A percentile compares a stretch with the other conserved stretches of the same genome.
These are phyloP conservation scores for Dysmachus trigonus DNA, from an alignment of 2,888 invertebrate genomes.

Conservation along the genomic window DNA sequence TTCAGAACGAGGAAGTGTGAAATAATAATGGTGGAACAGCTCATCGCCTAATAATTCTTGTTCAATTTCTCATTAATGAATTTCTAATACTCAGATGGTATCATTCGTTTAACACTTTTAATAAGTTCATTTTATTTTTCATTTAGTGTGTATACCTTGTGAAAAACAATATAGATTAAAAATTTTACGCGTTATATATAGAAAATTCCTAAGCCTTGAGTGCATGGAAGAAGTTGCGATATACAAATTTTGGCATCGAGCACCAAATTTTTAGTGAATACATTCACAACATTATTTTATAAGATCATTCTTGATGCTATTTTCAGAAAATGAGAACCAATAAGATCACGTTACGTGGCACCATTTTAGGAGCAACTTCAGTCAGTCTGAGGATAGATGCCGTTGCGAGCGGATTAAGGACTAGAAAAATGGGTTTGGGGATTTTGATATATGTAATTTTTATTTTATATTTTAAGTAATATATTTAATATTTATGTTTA, in stretches of 20 bases:
- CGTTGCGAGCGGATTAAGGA: slow-evolving; percentile 55
- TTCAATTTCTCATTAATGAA: not conserved
- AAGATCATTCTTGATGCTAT: slow-evolving; percentile 48
- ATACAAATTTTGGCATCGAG: slow-evolving; percentile 47
- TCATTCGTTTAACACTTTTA: not conserved
- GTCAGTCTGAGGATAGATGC: slow-evolving; percentile 54
- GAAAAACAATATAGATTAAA: slow-evolving; percentile 13
- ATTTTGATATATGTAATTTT: not conserved
- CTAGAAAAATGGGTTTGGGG: not conserved
- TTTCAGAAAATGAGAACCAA: slow-evolving; percentile 49
- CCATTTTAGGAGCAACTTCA: slow-evolving; percentile 72
- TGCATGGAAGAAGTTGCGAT: slow-evolving; percentile 48
- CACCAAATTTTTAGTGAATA: slow-evolving; percentile 36
- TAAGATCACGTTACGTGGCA: slow-evolving; percentile 71
- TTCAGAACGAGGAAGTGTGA: not conserved
- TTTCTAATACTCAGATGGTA: not conserved
- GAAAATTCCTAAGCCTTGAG: slow-evolving; percentile 40
- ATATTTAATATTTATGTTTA: not conserved
- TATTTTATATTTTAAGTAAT: not conserved
- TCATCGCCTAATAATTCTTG: not conserved
- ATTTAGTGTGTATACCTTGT: not conserved
- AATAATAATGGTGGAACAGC: not conserved
- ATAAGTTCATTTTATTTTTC: not conserved
- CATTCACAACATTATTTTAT: slow-evolving; percentile 40
- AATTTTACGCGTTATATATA: slow-evolving; percentile 28